Evolutionary conservation across 2,113 vertebrate species (phyloP).

Genomic region (Poicephalus meyeri): DNA sequence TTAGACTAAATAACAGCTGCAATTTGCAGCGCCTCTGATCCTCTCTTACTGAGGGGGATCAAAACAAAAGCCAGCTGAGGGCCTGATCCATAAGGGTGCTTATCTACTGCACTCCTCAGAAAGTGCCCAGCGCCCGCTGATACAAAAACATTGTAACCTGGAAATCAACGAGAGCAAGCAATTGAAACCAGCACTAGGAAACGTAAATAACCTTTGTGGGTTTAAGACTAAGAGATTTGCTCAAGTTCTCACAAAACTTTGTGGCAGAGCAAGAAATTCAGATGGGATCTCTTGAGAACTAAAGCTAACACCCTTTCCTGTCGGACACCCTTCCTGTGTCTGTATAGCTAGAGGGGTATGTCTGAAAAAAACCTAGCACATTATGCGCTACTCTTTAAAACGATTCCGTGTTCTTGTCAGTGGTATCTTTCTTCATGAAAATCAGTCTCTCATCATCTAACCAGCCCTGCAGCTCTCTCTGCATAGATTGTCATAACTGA

Average conservation of each 20-base stretch:
- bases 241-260: not conserved
- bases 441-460: slow-evolving; percentile 41
- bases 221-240: not conserved
- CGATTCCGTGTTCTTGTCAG: slow-evolving; percentile 14
- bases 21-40: not conserved
- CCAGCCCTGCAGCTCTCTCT: slow-evolving; percentile 37
- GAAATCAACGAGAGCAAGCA: not conserved
- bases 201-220: not conserved
- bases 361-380: not conserved
- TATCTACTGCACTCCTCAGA: not conserved
- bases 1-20: not conserved
- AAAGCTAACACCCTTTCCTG: not conserved
- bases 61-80: not conserved
- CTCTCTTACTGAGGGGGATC: not conserved
- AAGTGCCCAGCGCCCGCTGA: not conserved
- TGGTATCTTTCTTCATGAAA: slow-evolving; percentile 31
- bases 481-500: slow-evolving; percentile 17
- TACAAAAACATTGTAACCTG: not conserved
- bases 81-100: not conserved
- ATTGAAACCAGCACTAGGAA: not conserved
- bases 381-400: not conserved
- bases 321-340: not conserved
- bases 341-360: not conserved
- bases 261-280: not conserved
- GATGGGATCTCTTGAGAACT: not conserved